Evolutionary conservation across 2,888 invertebrate genomes (phyloP).

Genomic region (Temnothorax unifasciatus): DNA sequence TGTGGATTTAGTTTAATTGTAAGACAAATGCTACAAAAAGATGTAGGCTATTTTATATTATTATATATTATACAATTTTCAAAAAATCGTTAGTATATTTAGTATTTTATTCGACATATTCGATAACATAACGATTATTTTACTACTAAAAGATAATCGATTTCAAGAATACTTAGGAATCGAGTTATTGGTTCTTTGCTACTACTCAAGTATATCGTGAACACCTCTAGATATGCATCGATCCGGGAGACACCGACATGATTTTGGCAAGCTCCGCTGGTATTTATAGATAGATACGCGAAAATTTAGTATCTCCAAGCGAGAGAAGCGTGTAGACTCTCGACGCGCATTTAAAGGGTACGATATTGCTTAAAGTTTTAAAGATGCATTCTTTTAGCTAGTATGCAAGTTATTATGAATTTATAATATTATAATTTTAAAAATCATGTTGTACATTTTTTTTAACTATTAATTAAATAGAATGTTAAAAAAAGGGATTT

Average conservation of each 20-base stretch:
- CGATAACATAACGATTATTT: background rate
- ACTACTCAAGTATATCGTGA: slow-evolving; percentile 17
- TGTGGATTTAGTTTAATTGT: background rate
- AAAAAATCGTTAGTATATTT: background rate
- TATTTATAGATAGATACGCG: slow-evolving; percentile 53
- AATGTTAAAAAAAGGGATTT: background rate
- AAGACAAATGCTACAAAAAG: background rate
- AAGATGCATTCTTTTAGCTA: background rate
- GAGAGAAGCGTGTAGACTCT: slow-evolving; percentile 6
- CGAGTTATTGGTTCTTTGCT: slow-evolving; percentile 2
- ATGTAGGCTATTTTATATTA: background rate
- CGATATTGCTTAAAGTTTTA: background rate
- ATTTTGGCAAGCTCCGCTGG: slow-evolving; percentile 51
- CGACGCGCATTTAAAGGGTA: background rate
- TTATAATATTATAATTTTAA: background rate
- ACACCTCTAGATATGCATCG: slow-evolving; percentile 41
- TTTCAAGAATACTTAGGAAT: slow-evolving; percentile 19
- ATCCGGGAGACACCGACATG: slow-evolving; percentile 52
- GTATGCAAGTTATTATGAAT: background rate
- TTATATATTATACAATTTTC: background rate
- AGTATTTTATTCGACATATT: background rate
- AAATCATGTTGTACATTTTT: background rate
- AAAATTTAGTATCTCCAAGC: slow-evolving; percentile 48
- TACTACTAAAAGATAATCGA: background rate
- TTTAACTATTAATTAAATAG: background rate